Conservation (phyloP, 2,113 vertebrate genomes). For the Cebus imitator region DNA sequence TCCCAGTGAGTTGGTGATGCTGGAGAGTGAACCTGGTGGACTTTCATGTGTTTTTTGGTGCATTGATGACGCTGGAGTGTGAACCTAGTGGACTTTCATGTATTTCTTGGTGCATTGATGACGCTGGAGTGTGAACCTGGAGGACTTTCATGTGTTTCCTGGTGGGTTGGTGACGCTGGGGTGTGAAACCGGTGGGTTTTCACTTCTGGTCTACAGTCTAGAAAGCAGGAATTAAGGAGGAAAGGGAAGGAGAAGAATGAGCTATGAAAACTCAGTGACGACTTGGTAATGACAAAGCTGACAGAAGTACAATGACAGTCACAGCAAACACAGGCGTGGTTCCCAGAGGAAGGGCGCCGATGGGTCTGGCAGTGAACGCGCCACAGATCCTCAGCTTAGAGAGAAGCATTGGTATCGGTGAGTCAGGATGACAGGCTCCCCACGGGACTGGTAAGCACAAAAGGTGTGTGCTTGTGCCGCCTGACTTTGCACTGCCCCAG, state of each 20-base stretch:
- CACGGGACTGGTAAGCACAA: background rate
- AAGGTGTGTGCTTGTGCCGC: background rate
- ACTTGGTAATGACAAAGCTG: rapidly evolving
- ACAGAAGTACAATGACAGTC: background rate
- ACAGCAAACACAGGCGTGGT: rapidly evolving
- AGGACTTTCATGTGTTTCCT: too few species aligned
- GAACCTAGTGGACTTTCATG: too few species aligned
- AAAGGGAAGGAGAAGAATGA: too few species aligned
- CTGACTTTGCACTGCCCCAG: conserved; percentile 27
- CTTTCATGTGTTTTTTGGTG: too few species aligned
- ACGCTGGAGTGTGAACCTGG: too few species aligned
- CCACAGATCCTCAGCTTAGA: conserved; percentile 17
- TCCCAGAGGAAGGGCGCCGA: background rate
- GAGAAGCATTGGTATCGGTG: conserved; percentile 24
- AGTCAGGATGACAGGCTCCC: rapidly evolving
- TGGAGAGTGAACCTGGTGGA: too few species aligned
- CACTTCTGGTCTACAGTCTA: rapidly evolving
- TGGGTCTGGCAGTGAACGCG: conserved; percentile 15
- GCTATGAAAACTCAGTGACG: rapidly evolving
- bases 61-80: too few species aligned
- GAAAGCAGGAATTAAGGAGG: background rate
- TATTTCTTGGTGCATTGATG: background rate
- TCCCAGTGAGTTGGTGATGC: background rate
- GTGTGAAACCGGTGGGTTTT: rapidly evolving
- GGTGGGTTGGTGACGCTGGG: too few species aligned